Evolutionary conservation across 2,797 vertebrate genomes (phyloP).

Genomic region (Tauraco hartlaubi): DNA sequence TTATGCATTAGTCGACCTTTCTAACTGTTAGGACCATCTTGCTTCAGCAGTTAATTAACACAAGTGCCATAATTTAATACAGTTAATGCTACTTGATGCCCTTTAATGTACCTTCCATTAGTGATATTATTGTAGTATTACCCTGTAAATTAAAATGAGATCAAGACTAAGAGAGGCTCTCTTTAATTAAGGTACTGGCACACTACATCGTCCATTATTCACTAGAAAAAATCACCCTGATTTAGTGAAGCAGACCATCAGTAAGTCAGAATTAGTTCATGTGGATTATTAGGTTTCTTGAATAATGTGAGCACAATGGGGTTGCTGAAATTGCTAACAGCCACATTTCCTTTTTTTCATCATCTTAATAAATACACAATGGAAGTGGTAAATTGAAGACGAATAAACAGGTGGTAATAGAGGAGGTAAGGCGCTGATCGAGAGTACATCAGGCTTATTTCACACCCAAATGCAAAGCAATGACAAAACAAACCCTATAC

Average conservation of each 20-base stretch:
- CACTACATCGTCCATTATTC: conserved; percentile 80
- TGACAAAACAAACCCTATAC: conserved; percentile 23
- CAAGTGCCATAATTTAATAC: conserved; percentile 87
- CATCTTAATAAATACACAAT: conserved; percentile 66
- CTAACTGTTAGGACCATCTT: conserved; percentile 81
- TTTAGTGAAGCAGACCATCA: conserved; percentile 82
- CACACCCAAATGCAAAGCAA: not conserved
- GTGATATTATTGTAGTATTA: conserved; percentile 87
- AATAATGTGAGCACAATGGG: conserved; percentile 70
- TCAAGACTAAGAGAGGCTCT: conserved; percentile 81
- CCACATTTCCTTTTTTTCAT: conserved; percentile 36
- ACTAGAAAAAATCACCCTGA: conserved; percentile 82
- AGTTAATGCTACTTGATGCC: conserved; percentile 85
- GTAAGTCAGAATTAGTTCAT: conserved; percentile 77
- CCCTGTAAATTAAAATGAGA: conserved; percentile 84
- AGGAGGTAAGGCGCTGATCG: not conserved
- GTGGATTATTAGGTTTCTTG: conserved; percentile 79
- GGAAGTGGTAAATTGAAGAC: conserved; percentile 47
- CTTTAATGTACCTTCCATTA: conserved; percentile 86
- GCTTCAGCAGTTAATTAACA: conserved; percentile 87
- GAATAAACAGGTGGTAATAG: conserved; percentile 41
- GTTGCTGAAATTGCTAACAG: conserved; percentile 65
- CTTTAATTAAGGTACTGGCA: conserved; percentile 89
- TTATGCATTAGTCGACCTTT: conserved; percentile 82
- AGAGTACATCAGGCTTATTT: conserved; percentile 4